Base-by-base conservation (phyloP, 2,888 invertebrate genomes). In the Prionchulus punctatus region DNA sequence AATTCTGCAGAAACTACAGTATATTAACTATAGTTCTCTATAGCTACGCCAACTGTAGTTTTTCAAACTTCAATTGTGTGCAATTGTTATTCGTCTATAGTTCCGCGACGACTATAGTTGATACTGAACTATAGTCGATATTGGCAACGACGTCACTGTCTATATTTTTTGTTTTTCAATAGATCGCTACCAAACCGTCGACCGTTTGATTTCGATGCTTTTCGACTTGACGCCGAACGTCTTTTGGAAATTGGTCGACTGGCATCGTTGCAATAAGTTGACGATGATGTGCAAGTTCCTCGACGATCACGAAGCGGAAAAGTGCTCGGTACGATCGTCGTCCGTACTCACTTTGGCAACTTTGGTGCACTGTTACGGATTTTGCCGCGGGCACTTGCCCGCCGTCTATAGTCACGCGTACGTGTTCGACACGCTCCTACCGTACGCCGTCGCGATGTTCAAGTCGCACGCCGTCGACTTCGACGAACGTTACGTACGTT, bases 191-290 rank as follows among this genome's bases (percentile, higher is more conserved):
- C 15, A 12, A 23, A 7, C 7, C 15, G 47, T 23, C 23, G 15
- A 23, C 7, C 47, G 23, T 21, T 23, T 45, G 15, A 23, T 45
- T 23, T 7, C 15, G 31, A 31, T n/a, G n/a, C 52, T n/a, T 12
- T 31, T 25, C 52, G 31, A 52, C 12, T 12, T 52, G 52, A 31
- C 30, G n/a, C 31, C 30, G 2, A 52, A 52, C 26, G 15, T 52
- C 12, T 31, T 31, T 18, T 21, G 4, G 7, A 52, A 4, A n/a
- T 3, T 31, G 23, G 7, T 45, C 47, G 47, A 45, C 7, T 45
- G 47, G 47, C 7, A 21, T 23, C n/a, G 23, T 7, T 7, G 15
- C 4, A 23, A 23, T 7, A 7, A 23, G 23, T 45, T 23, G 47
- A 18, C 47, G 47, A 7, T 45, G 47, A 45, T 45, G 7, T 12